Base-by-base conservation (phyloP, 2,888 invertebrate species). In the Megastigmus dorsalis region DNA sequence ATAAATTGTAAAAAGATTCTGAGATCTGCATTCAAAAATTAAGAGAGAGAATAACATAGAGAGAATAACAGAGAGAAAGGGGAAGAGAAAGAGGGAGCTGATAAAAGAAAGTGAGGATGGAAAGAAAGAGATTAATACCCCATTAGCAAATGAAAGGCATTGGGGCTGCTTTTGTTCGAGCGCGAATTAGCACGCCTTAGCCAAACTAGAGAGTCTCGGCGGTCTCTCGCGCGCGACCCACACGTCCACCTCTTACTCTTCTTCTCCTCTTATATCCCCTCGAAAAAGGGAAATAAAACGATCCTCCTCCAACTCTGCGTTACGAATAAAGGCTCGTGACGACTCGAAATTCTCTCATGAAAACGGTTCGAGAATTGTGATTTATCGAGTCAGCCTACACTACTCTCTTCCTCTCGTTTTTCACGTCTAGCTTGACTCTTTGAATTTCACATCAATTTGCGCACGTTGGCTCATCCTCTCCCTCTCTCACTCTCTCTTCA, bases 81-180 rank as follows among this genome's bases (percentile, higher is more conserved):
- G 15, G 10, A 18, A 7, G 5, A 38, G 10, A 15, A 36, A 15
- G 36, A 20, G 30, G n/a, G n/a, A 50, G 36, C 1, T 26, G 30
- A 13, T 4, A 10, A 13, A 50, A 30, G 18, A 28, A 43, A 45
- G 36, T 1, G 10, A 23, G n/a, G 13, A n/a, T 20, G 13, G 10
- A 6, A 26, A 38, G 45, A 30, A 50, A 57, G 23, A 60, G 70
- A 74, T 66, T 65, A 70, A 74, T 74, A 54, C 45, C 59, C 65
- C 69, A 74, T 74, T 74, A 74, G 70, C 54, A 70, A 74, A 74
- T 74, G 70, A 70, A 70, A 70, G 65, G 65, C 41, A 43, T n/a
- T n/a, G 54, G n/a, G 30, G 36, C 43, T n/a, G n/a, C 59, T 68
- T 43, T 67, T 73, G 66, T 66, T 67, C 45, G 18, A 55, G 18